A percentile compares a stretch with the other conserved stretches of the same genome.
Evolutionary conservation across 2,888 invertebrate genomes (phyloP).

Genomic region (Nyleta sp.): DNA sequence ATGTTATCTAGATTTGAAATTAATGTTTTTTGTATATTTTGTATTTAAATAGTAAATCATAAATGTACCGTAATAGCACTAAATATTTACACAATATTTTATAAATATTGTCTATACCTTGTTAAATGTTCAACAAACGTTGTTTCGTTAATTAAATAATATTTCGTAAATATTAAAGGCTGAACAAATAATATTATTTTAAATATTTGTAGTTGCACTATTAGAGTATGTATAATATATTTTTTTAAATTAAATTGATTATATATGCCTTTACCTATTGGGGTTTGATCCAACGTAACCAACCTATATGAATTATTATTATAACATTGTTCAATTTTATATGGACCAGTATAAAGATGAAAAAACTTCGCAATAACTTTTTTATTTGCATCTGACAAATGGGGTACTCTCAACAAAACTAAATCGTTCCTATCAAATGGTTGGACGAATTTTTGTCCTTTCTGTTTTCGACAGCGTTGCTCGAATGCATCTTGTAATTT

Average conservation of each 20-base stretch:
- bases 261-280: not conserved
- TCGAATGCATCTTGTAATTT: slow-evolving; percentile 12
- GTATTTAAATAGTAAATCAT: too few species aligned
- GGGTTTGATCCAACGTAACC: slow-evolving; percentile 5
- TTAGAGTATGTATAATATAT: slow-evolving; percentile 1
- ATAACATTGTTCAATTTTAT: not conserved
- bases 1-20: too few species aligned
- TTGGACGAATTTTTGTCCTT: not conserved
- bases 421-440: slow-evolving; percentile 11
- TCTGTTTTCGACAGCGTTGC: slow-evolving; percentile 1
- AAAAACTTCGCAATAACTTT: slow-evolving; percentile 33
- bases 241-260: slow-evolving; percentile 16
- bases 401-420: slow-evolving; percentile 22
- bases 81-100: too few species aligned
- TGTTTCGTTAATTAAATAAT: too few species aligned
- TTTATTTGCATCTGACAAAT: slow-evolving; percentile 21
- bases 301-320: slow-evolving; percentile 24
- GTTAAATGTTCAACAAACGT: too few species aligned
- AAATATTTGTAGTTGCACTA: too few species aligned
- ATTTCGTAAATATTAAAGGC: too few species aligned
- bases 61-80: too few species aligned
- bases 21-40: too few species aligned
- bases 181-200: not conserved
- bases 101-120: too few species aligned
- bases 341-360: slow-evolving; percentile 24